Evolutionary conservation across 2,888 invertebrate species (phyloP).

Genomic region (Nemotelus pantherinus): DNA sequence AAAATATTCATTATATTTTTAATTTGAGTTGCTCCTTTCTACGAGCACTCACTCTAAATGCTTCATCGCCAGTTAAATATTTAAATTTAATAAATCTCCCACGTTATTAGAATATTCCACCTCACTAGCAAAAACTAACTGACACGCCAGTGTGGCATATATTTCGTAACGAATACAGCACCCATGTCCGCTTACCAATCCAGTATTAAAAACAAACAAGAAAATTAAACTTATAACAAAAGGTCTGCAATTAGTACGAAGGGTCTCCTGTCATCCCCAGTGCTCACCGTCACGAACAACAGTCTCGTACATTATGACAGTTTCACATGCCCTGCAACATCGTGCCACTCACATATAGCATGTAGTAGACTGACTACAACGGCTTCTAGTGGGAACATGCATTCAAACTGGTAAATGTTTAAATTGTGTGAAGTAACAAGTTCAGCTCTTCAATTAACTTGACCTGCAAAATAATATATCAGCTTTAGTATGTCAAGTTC

Average conservation of each 20-base stretch:
- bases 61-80: too few species aligned
- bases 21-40: too few species aligned
- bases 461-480: constrained; percentile 34
- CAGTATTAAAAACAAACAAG: not conserved
- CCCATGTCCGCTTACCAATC: not conserved
- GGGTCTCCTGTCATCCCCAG: constrained; percentile 5
- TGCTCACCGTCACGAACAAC: constrained; percentile 5
- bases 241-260: constrained; percentile 17
- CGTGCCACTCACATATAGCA: too few species aligned
- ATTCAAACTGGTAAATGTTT: not conserved
- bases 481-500: constrained; percentile 24
- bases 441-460: constrained; percentile 31
- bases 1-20: too few species aligned
- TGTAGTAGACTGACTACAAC: too few species aligned
- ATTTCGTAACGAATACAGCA: not conserved
- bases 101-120: too few species aligned
- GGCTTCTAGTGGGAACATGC: too few species aligned
- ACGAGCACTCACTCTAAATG: too few species aligned
- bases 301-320: not conserved
- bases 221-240: constrained; percentile 29
- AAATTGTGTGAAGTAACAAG: constrained; percentile 23
- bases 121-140: too few species aligned
- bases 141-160: too few species aligned
- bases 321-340: too few species aligned
- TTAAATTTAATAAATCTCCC: too few species aligned